A percentile compares a stretch with the other conserved stretches of the same genome.
phyloP scores from a whole-genome alignment of 2,113 vertebrate species.

The Hoplias malabaricus region DNA sequence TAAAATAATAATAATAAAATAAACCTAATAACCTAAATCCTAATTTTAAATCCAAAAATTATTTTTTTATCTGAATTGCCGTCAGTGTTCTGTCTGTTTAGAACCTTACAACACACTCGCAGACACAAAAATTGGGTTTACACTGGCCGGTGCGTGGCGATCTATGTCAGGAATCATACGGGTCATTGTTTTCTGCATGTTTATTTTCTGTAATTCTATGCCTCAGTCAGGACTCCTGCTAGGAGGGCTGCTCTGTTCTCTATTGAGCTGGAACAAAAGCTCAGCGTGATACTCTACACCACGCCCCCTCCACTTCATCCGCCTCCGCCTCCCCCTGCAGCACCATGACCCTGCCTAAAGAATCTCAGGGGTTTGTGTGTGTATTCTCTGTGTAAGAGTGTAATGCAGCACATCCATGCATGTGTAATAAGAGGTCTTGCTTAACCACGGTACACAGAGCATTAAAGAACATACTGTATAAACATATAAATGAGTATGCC shows the following conservation, averaged over 20 bases:
- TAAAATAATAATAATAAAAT: not conserved
- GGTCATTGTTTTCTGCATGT: not conserved
- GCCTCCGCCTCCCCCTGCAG: not conserved
- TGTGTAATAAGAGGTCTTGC: too few relatives aligned
- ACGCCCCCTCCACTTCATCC: not conserved
- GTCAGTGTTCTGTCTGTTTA: not conserved
- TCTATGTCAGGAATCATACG: not conserved
- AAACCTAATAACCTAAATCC: too few relatives aligned
- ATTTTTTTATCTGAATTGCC: too few relatives aligned
- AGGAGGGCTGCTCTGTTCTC: not conserved
- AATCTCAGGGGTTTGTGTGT: not conserved
- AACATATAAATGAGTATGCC: too few relatives aligned
- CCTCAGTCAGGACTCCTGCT: not conserved
- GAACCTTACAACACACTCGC: not conserved
- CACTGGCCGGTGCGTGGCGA: not conserved
- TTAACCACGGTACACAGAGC: too few relatives aligned
- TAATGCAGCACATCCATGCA: too few relatives aligned
- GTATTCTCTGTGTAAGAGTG: not conserved
- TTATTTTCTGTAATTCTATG: not conserved
- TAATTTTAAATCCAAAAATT: too few relatives aligned
- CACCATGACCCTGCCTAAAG: not conserved
- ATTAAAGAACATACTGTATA: too few relatives aligned
- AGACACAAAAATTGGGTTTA: not conserved
- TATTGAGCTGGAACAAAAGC: constrained; percentile 10
- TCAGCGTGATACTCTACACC: constrained; percentile 10